Base-by-base conservation (phyloP, 1,140 invertebrate species). In the Camponotus pennsylvanicus region DNA sequence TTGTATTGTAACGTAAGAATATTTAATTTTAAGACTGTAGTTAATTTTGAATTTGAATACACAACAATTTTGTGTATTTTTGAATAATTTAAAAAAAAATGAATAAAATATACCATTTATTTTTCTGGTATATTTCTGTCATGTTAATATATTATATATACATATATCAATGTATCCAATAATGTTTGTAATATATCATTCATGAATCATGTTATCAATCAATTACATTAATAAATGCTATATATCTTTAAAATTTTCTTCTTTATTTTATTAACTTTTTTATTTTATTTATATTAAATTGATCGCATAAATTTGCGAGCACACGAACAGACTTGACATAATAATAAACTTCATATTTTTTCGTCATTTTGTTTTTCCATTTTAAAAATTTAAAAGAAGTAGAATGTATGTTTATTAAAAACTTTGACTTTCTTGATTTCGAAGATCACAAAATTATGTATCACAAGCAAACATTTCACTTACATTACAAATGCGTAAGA, bases 391-490 rank as follows among this genome's bases (percentile, higher is more conserved):
- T 59, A 18, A 1, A 9, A 6, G 21, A 61, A 21, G 27, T 27
- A 27, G 11, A 7, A 63, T 82, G 6, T 37, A 1, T n/a, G 13
- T 15, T 83, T 70, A 49, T 63, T 63, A 49, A 63, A 63, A n/a
- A 18, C 27, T 27, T 27, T 27, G 32, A 59, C 27, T 73, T 45
- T 45, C 11, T 45, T 49, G 8, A 83, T 83, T 73, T 82, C 27
- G 34, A 61, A 34, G 7, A 13, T 52, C n/a, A 21, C 15, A 45
- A 8, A 45, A 13, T 71, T 45, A 21, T 32, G 8, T 13, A 32
- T 13, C 18, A n/a, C 18, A 61, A 73, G 63, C 64, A 42, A 42
- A 71, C 32, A 49, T 83, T 83, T 83, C 69, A 83, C 69, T 75
- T 73, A 27, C 27, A 27, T 27, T 21, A 83, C 57, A 61, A 61